Evolutionary conservation across 2,797 vertebrate species (phyloP), one percentile per base, ranked within the genome.

Genomic region (Anguilla marmorata): DNA sequence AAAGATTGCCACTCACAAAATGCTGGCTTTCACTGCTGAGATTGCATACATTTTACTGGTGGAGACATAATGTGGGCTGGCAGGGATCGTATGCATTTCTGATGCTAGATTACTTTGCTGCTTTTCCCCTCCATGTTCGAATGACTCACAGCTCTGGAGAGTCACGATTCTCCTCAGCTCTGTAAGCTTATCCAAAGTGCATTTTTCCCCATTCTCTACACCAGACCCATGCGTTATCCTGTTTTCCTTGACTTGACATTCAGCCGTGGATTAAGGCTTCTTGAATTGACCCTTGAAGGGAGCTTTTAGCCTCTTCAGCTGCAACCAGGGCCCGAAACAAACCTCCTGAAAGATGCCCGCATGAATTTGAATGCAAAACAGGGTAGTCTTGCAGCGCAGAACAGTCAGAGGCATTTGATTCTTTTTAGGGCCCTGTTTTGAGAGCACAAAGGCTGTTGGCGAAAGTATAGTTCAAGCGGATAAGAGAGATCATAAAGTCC

Each of bases 201-300:
- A 85, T 85, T 85, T 58, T 33, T 37, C 50, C 27, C 83, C n/a
- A 14, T 54, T 56, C 52, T 41, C 83, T 58, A 16, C 30, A 56
- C 52, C 83, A 58, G 33, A 56, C 83, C 58, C 83, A 58, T 85
- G 58, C 12, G 83, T 54, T 50, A 82, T 82, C 41, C 83, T 56
- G 52, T 52, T 84, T 84, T 52, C 24, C 27, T 30, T 52, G 45
- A 50, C 48, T 85, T 85, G 83, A 85, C 83, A 85, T 56, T 85
- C 50, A 56, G 52, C 83, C 58, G 58, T 85, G 83, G 54, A 85
- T 85, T 85, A 85, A 85, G 83, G 83, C 52, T 85, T 85, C 83
- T 85, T 85, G 83, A 85, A 56, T 30, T 85, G 83, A 85, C 50
- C 83, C 50, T 56, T 60, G 45, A 85, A 85, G 52, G 45, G 3